Conservation (phyloP, 2,888 invertebrate genomes). For the Nomada goodeniana region DNA sequence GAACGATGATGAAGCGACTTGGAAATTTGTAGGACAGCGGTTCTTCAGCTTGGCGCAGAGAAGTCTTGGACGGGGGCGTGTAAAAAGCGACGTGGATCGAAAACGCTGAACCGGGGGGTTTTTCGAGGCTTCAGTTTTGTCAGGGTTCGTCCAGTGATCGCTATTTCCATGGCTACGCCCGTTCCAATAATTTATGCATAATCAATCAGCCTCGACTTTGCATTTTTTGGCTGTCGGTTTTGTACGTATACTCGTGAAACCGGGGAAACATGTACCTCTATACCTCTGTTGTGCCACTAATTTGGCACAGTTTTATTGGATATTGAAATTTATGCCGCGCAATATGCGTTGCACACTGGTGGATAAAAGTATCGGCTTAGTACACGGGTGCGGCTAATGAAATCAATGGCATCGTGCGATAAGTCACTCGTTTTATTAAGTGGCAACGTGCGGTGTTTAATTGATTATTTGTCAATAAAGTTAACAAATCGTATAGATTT, state of each 20-base stretch:
- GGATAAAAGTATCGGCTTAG: too few species aligned
- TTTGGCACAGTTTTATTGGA: too few species aligned
- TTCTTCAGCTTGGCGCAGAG: conserved; percentile 46
- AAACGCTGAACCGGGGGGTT: conserved; percentile 43
- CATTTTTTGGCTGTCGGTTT: background rate
- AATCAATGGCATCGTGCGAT: too few species aligned
- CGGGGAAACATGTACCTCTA: background rate
- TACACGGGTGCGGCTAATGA: too few species aligned
- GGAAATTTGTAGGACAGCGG: conserved; percentile 69
- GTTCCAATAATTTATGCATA: conserved; percentile 32
- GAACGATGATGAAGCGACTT: conserved; percentile 72
- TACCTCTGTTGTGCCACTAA: background rate
- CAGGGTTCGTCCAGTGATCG: conserved; percentile 23
- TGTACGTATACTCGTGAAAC: background rate
- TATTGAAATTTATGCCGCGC: too few species aligned
- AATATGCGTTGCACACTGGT: too few species aligned
- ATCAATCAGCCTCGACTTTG: background rate
- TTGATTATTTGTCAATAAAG: too few species aligned
- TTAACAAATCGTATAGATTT: too few species aligned
- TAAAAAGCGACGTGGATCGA: conserved; percentile 42
- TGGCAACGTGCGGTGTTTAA: too few species aligned
- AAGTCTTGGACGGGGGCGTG: conserved; percentile 23
- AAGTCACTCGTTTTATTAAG: too few species aligned
- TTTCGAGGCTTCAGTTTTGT: conserved; percentile 37
- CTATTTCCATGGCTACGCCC: conserved; percentile 20